Evolutionary conservation across 2,888 invertebrate species (phyloP).

Genomic region (Hoplodrina blanda): DNA sequence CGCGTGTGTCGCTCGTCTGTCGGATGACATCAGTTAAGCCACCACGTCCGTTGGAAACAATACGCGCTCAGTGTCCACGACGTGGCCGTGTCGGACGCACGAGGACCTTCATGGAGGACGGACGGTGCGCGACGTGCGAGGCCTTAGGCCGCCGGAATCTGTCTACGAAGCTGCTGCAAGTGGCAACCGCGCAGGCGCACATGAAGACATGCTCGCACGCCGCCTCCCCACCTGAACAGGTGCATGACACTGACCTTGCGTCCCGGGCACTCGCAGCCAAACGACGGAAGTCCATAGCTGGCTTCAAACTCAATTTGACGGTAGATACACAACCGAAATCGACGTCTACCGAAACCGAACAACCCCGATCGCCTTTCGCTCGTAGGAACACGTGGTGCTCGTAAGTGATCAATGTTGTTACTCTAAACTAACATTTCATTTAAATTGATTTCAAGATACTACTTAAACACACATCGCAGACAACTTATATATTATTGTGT

Average conservation of each 20-base stretch:
- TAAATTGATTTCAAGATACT: constrained; percentile 19
- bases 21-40: constrained; percentile 90
- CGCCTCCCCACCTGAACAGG: constrained; percentile 76
- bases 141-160: constrained; percentile 86
- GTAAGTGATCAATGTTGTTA: constrained; percentile 78
- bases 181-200: constrained; percentile 89
- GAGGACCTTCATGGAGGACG: constrained; percentile 88
- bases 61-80: constrained; percentile 88
- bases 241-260: constrained; percentile 82
- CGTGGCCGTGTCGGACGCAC: constrained; percentile 88
- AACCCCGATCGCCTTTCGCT: constrained; percentile 77
- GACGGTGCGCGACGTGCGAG: constrained; percentile 87
- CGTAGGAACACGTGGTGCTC: constrained; percentile 90
- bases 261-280: constrained; percentile 87
- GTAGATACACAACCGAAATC: constrained; percentile 78
- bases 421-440: constrained; percentile 53
- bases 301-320: constrained; percentile 83
- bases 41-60: constrained; percentile 87
- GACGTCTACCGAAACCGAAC: constrained; percentile 76
- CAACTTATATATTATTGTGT: constrained; percentile 22
- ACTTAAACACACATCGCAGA: neutral
- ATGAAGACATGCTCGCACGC: constrained; percentile 84
- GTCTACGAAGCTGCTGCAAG: constrained; percentile 86
- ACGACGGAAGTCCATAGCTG: constrained; percentile 86
- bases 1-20: constrained; percentile 83